A percentile compares a stretch with the other conserved stretches of the same genome.
Evolutionary conservation across 2,113 vertebrate species (phyloP).

Genomic region (Diglossa brunneiventris): DNA sequence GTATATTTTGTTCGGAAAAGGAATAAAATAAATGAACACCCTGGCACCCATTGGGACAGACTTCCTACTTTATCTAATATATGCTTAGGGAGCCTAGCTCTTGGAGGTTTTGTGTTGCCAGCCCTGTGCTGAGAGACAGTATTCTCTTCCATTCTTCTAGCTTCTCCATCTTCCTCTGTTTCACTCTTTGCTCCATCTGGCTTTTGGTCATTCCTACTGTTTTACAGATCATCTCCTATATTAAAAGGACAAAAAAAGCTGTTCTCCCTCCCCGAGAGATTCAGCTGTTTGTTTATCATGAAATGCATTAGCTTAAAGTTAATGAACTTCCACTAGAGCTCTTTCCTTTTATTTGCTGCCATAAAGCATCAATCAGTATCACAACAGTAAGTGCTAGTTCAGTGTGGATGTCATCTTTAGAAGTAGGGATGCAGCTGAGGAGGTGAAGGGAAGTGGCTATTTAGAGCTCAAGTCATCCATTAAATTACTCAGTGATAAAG

Average conservation of each 20-base stretch:
- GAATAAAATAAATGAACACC: not conserved
- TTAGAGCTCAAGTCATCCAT: constrained; percentile 44
- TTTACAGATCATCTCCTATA: not conserved
- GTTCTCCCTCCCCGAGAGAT: not conserved
- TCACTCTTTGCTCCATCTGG: not conserved
- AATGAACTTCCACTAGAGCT: constrained; percentile 35
- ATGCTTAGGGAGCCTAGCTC: not conserved
- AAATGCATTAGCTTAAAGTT: constrained; percentile 23
- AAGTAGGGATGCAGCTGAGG: constrained; percentile 16
- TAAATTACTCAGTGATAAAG: constrained; percentile 40
- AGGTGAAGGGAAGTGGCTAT: constrained; percentile 43
- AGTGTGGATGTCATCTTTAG: constrained; percentile 29
- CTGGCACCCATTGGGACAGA: not conserved
- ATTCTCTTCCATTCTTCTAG: not conserved
- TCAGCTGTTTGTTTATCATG: not conserved
- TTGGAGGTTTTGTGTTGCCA: not conserved
- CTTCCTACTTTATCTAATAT: not conserved
- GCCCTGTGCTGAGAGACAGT: not conserved
- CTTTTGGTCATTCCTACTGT: not conserved
- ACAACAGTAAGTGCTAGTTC: constrained; percentile 27
- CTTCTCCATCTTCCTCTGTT: not conserved
- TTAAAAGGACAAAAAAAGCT: not conserved
- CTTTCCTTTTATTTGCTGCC: constrained; percentile 17
- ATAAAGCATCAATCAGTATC: constrained; percentile 40
- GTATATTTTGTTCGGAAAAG: not conserved